Evolutionary conservation across 2,888 invertebrate species (phyloP).

Genomic region (Lumbricus terrestris): DNA sequence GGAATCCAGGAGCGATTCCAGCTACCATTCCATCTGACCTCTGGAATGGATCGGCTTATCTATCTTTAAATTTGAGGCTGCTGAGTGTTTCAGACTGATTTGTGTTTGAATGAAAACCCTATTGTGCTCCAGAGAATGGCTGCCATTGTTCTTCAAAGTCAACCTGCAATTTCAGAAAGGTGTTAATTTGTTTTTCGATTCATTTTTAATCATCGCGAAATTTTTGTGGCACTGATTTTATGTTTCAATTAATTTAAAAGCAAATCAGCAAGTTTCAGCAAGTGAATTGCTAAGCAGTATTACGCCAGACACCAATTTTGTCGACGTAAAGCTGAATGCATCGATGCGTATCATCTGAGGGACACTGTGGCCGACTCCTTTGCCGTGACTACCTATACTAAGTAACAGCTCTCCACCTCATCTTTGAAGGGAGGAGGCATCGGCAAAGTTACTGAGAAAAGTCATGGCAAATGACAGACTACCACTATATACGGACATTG

Average conservation of each 20-base stretch:
- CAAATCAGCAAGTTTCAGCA: too few species aligned
- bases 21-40: constrained; percentile 20
- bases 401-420: too few species aligned
- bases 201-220: too few species aligned
- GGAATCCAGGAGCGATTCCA: not conserved
- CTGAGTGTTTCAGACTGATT: not conserved
- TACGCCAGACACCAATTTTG: too few species aligned
- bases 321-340: too few species aligned
- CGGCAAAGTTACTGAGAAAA: too few species aligned
- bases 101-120: not conserved
- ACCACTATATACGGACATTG: too few species aligned
- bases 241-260: not conserved
- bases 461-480: too few species aligned
- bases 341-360: too few species aligned
- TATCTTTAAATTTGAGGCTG: not conserved
- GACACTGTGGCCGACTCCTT: too few species aligned
- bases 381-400: too few species aligned
- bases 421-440: too few species aligned
- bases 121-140: not conserved
- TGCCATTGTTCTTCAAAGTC: not conserved
- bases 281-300: not conserved
- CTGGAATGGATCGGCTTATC: constrained; percentile 20
- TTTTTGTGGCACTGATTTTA: not conserved
- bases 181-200: not conserved
- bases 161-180: not conserved